Conservation (phyloP, 2,797 vertebrate species). For the Acipenser ruthenus region DNA sequence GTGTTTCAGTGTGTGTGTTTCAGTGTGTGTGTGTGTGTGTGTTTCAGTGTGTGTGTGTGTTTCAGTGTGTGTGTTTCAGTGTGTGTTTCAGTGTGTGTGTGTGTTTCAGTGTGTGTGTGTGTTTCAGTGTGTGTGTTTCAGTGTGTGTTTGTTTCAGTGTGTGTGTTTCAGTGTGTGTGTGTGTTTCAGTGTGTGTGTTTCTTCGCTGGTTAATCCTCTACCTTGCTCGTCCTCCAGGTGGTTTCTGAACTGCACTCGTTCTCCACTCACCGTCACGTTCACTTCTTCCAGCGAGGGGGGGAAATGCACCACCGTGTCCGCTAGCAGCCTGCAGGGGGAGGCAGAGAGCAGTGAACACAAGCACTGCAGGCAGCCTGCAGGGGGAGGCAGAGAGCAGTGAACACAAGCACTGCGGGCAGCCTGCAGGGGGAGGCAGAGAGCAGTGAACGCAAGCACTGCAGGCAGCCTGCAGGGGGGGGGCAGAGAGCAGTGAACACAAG, state of each 20-base stretch:
- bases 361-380: slow-evolving; percentile 37
- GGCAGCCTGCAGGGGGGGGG: too few relatives aligned
- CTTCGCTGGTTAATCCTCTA: slow-evolving; percentile 32
- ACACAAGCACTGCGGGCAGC: neutral
- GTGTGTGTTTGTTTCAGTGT: too few relatives aligned
- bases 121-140: too few relatives aligned
- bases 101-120: too few relatives aligned
- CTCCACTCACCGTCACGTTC: slow-evolving; percentile 63
- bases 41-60: neutral
- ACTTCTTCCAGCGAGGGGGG: slow-evolving; percentile 78
- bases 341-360: neutral
- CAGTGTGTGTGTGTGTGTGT: neutral
- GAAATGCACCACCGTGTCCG: slow-evolving; percentile 80
- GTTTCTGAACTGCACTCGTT: slow-evolving; percentile 75
- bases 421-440: too few relatives aligned
- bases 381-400: neutral
- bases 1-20: too few relatives aligned
- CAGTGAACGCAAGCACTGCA: too few relatives aligned
- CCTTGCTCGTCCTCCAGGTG: slow-evolving; percentile 76
- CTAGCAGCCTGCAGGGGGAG: slow-evolving; percentile 43
- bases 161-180: neutral
- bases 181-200: neutral
- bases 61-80: too few relatives aligned
- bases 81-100: too few relatives aligned
- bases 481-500: too few relatives aligned